Conservation (phyloP, 2,888 invertebrate species). For the Idaea aversata region DNA sequence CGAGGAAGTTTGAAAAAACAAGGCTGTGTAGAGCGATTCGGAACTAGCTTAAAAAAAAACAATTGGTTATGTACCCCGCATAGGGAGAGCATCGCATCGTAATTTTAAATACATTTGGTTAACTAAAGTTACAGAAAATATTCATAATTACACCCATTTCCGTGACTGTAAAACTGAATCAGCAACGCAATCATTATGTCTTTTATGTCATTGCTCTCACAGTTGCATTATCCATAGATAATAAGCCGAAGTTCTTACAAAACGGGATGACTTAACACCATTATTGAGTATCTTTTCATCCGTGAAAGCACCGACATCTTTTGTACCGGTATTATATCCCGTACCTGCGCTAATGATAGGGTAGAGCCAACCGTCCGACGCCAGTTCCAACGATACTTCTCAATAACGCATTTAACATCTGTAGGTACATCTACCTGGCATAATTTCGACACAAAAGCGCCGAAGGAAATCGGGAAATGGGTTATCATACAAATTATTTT, state of each 20-base stretch:
- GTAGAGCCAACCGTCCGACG: slow-evolving; percentile 26
- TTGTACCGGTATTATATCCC: slow-evolving; percentile 38
- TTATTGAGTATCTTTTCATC: slow-evolving; percentile 54
- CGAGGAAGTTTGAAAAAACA: too few species aligned
- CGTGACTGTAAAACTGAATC: neutral
- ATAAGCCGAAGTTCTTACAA: neutral
- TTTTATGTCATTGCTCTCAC: neutral
- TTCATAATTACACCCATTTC: neutral
- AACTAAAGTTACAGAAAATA: neutral
- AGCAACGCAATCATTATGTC: neutral
- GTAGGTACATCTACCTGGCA: slow-evolving; percentile 33
- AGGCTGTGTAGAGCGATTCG: too few species aligned
- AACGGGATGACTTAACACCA: slow-evolving; percentile 39
- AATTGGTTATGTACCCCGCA: too few species aligned
- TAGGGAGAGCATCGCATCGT: too few species aligned
- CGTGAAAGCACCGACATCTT: slow-evolving; percentile 48
- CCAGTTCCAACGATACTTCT: slow-evolving; percentile 43
- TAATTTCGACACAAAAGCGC: slow-evolving; percentile 47
- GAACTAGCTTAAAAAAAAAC: too few species aligned
- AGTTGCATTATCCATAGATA: neutral
- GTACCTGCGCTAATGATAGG: slow-evolving; percentile 74
- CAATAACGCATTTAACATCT: slow-evolving; percentile 59
- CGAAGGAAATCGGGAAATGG: slow-evolving; percentile 50
- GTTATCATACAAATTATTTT: slow-evolving; percentile 41
- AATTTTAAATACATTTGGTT: too few species aligned